Percentiles rank a stretch among this genome's conserved stretches.
Evolutionary conservation across 2,797 vertebrate genomes (phyloP).

Genomic region (Sebastes hubbsi): DNA sequence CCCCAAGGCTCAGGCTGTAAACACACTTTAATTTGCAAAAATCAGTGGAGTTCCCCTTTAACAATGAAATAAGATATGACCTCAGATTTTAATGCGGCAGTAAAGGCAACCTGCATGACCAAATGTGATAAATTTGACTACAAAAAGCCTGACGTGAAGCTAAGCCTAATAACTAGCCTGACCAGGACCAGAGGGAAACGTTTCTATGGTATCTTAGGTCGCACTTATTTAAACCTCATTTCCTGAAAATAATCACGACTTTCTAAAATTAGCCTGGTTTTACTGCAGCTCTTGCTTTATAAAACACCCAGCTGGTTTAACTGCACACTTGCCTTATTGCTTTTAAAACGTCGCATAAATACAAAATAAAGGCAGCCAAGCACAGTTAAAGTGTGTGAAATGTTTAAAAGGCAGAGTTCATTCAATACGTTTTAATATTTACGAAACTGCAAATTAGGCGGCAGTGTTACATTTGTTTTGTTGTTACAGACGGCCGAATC

Average conservation of each 20-base stretch:
- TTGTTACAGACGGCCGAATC: constrained; percentile 24
- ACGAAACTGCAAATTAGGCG: not conserved
- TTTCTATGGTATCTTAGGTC: not conserved
- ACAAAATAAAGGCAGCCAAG: not conserved
- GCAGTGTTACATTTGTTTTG: constrained; percentile 23
- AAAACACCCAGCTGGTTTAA: not conserved
- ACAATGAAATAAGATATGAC: not conserved
- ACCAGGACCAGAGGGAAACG: not conserved
- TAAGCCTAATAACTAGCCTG: not conserved
- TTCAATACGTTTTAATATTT: constrained; percentile 23
- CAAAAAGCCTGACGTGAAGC: not conserved
- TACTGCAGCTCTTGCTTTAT: not conserved
- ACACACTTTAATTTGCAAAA: constrained; percentile 13
- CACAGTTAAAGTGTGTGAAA: not conserved
- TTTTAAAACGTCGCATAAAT: not conserved
- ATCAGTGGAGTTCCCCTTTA: not conserved
- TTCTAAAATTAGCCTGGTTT: not conserved
- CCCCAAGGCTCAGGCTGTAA: not conserved
- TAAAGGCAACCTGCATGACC: not conserved
- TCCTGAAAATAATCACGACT: not conserved
- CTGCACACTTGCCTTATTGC: not conserved
- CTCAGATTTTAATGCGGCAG: not conserved
- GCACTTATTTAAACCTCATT: not conserved
- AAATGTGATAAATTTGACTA: not conserved
- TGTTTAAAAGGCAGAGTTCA: not conserved